Conservation (phyloP, 2,888 invertebrate genomes). For the Andrena trimmerana region DNA sequence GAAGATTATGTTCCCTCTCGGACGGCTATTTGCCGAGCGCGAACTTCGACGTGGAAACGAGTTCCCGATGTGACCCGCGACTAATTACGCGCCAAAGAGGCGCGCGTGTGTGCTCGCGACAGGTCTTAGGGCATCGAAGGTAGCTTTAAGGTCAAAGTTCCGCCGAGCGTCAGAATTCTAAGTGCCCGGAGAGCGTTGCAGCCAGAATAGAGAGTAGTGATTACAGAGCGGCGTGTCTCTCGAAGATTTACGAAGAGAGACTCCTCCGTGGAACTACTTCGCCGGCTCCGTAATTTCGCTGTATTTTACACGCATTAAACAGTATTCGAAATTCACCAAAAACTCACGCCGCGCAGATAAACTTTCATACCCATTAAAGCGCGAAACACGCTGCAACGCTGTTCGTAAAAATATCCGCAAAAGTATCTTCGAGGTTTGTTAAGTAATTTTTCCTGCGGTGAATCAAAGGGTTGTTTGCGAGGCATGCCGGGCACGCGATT, state of each 20-base stretch:
- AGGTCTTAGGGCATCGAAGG: conserved; percentile 6
- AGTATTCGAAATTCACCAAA: background rate
- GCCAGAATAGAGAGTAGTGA: conserved; percentile 21
- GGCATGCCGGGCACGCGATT: background rate
- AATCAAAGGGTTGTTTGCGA: too few relatives aligned
- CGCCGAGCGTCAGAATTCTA: conserved; percentile 4
- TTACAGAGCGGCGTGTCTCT: conserved; percentile 17
- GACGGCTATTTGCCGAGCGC: background rate
- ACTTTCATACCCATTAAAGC: too few relatives aligned
- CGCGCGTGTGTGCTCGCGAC: conserved; percentile 3
- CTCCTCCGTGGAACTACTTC: background rate
- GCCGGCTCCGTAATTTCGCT: background rate
- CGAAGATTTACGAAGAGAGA: conserved; percentile 18
- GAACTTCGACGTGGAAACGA: conserved; percentile 24
- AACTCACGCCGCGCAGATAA: too few relatives aligned
- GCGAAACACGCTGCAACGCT: too few relatives aligned
- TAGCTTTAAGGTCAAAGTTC: conserved; percentile 36
- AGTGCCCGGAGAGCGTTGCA: conserved; percentile 12
- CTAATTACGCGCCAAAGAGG: conserved; percentile 37
- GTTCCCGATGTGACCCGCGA: conserved; percentile 27
- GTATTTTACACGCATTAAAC: background rate
- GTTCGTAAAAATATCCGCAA: too few relatives aligned
- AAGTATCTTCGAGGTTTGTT: too few relatives aligned
- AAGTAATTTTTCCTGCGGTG: too few relatives aligned
- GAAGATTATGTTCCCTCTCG: conserved; percentile 15